A percentile compares a stretch with the other conserved stretches of the same genome.
phyloP scores from a whole-genome alignment of 2,113 vertebrate species.

The Microcebus lehilahytsara region DNA sequence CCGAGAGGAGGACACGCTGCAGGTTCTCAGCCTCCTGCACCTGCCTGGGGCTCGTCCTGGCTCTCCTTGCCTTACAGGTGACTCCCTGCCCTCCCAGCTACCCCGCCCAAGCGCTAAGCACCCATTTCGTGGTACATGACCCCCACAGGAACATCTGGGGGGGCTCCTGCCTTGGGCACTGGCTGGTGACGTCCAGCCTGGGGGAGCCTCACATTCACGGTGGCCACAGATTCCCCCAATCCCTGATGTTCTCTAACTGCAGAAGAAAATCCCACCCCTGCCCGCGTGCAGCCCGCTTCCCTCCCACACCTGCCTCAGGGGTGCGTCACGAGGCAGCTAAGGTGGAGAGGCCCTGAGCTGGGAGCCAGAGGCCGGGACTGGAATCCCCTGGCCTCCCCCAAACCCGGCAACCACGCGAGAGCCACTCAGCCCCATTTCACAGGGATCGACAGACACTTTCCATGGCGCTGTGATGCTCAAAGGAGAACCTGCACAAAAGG shows the following conservation, averaged over 20 bases:
- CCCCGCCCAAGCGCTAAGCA: not conserved
- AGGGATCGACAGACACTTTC: not conserved
- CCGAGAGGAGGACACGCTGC: not conserved
- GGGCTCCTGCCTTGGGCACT: not conserved
- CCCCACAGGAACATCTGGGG: not conserved
- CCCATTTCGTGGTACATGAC: no score
- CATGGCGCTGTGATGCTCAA: accelerated
- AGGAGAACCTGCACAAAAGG: no score
- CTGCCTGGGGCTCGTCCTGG: no score
- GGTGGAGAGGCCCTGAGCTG: not conserved
- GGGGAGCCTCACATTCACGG: not conserved
- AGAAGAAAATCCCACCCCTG: not conserved
- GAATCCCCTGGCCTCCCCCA: not conserved
- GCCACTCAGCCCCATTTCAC: not conserved
- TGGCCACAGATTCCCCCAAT: not conserved
- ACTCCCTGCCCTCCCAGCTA: not conserved
- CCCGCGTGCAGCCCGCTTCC: not conserved
- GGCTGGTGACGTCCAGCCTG: not conserved
- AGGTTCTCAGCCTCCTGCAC: not conserved
- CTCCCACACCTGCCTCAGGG: not conserved
- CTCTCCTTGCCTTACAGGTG: not conserved
- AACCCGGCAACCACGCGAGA: accelerated
- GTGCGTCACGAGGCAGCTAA: not conserved
- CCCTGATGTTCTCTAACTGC: not conserved
- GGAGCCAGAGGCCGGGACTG: not conserved